Evolutionary conservation across 2,888 invertebrate species (phyloP), one percentile per base, ranked within the genome.

Genomic region (Phalera bucephala): DNA sequence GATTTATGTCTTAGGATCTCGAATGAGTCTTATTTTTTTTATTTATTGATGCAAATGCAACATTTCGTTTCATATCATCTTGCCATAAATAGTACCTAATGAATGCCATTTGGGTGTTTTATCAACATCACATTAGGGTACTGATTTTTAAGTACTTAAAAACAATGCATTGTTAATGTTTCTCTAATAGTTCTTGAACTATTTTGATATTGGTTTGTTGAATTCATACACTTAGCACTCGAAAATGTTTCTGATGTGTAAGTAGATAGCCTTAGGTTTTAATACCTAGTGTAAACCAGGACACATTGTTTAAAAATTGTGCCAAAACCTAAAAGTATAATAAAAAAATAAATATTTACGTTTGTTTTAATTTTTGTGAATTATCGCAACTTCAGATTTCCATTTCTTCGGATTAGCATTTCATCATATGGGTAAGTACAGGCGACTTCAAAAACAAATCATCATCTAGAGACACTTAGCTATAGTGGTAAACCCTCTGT

Each of bases 321-420:
- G 88, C 88, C 89, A 89, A 88, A 89, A 85, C 87, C 83, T 86
- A 82, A 84, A 88, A 87, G 81, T 88, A 87, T 88, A 88, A 82
- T 85, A 83, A 88, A 87, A 17, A 86, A 83, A 72, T 78, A 82
- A 82, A 84, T 71, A 64, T 69, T 70, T 54, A 23, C 36, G 27
- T 61, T 62, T 59, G 53, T 76, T 74, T 77, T 59, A 76, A 80
- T 72, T 17, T 30, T n/a, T n/a, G n/a, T n/a, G n/a, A n/a, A n/a
- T n/a, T n/a, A n/a, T n/a, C n/a, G n/a, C n/a, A n/a, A n/a, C n/a
- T n/a, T 15, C 15, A 22, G 19, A 10, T 31, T 12, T 12, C n/a
- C 26, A 23, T 14, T 10, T 9, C 12, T 40, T 33, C 47, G 22
- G 26, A 40, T 31, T 35, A 26, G 27, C 40, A 45, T 35, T 32